Evolutionary conservation across 2,888 invertebrate genomes (phyloP), one percentile per base, ranked within the genome.

Genomic region (Stomorhina lunata): DNA sequence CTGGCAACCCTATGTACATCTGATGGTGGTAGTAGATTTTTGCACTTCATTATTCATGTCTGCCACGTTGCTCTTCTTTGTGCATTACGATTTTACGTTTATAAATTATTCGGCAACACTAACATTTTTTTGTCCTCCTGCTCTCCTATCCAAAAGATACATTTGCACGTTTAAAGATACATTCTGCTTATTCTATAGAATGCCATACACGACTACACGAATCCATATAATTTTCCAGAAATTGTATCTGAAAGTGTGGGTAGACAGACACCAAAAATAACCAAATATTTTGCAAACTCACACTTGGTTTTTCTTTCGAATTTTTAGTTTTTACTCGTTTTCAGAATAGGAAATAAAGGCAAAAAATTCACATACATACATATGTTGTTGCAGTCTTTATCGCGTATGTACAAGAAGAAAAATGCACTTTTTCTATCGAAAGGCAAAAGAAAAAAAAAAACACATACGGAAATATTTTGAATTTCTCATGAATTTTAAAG

Each of bases 21-120:
- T 32, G 6, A 17, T 45, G n/a, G 53, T 63, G 63, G 55, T 27
- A 45, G 53, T 55, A 32, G 63, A 53, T 43, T 63, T 78, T 65
- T 78, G n/a, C 61, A 75, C 61, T 69, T 75, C 63, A 69, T 75
- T 63, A 66, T 80, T 75, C 68, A 80, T 75, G 75, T 69, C 80
- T 75, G 80, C 63, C 61, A 75, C 61, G 48, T 69, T 80, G 48
- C 65, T 48, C 34, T 75, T 75, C 29, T 55, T n/a, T 76, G 57
- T 79, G 65, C 66, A 66, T 66, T 72, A 63, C 66, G 50, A 53
- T 68, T 73, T 80, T 68, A 73, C 61, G 55, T 73, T 55, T 73
- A 73, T 80, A 80, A 68, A 80, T 73, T 73, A 80, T 80, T 78
- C 71, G 71, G 61, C 71, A 71, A 71, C 65, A 71, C 78, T 78